Evolutionary conservation across 2,113 vertebrate genomes (phyloP).

Genomic region (Balaenoptera acutorostrata): DNA sequence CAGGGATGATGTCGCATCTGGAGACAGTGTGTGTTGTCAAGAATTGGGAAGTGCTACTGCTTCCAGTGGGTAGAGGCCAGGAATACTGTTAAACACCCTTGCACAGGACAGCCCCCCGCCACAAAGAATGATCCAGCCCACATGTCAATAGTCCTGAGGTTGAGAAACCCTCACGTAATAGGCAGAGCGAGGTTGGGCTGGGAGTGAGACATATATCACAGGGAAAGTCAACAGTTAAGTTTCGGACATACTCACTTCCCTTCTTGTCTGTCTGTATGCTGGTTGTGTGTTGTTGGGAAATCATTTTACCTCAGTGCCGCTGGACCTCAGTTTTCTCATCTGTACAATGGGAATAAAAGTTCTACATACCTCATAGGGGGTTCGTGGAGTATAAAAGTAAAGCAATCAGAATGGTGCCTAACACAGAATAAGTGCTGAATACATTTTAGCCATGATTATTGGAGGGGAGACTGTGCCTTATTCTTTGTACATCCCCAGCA

Average conservation of each 20-base stretch:
- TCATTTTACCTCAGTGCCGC: background rate
- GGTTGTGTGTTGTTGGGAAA: background rate
- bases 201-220: accelerated
- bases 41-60: background rate
- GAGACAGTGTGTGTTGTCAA: background rate
- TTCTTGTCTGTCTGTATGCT: background rate
- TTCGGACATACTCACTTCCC: no score
- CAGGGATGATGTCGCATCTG: accelerated
- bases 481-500: background rate
- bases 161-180: background rate
- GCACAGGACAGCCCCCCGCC: accelerated
- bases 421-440: background rate
- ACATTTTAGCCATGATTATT: accelerated
- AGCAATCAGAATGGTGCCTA: no score
- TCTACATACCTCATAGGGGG: background rate
- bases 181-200: background rate
- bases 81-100: no score
- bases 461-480: background rate
- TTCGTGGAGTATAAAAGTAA: background rate
- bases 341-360: background rate
- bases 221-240: no score
- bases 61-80: background rate
- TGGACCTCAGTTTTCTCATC: background rate
- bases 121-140: no score
- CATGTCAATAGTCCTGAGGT: accelerated